Conservation (phyloP, 2,113 vertebrate genomes). For the Girardinichthys multiradiatus region DNA sequence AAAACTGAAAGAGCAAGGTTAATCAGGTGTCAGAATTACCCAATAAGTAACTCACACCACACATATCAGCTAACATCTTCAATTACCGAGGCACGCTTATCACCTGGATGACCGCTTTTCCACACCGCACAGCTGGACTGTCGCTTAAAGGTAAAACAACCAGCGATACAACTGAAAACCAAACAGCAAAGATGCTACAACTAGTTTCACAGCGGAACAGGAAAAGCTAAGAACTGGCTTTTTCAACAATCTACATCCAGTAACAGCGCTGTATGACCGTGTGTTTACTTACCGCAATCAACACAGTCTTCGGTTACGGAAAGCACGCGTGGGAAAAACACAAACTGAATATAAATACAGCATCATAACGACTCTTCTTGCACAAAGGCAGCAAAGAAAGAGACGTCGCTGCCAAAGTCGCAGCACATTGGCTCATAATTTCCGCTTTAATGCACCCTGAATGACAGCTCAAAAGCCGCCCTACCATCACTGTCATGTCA, state of each 20-base stretch:
- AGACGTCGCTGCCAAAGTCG: conserved; percentile 23
- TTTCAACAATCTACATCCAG: neutral
- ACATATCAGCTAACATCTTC: conserved; percentile 74
- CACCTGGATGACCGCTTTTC: conserved; percentile 66
- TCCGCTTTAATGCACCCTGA: conserved; percentile 62
- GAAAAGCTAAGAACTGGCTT: conserved; percentile 6
- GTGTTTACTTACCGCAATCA: conserved; percentile 61
- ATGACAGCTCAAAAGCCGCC: conserved; percentile 43
- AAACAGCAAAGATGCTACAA: conserved; percentile 6
- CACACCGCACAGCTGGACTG: conserved; percentile 24
- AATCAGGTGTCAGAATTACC: conserved; percentile 61
- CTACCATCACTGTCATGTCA: conserved; percentile 31
- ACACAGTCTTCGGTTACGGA: conserved; percentile 32
- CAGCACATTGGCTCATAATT: conserved; percentile 36
- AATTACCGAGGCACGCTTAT: conserved; percentile 64
- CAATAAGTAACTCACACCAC: conserved; percentile 59
- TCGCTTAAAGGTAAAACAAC: conserved; percentile 2
- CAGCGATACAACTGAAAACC: conserved; percentile 2
- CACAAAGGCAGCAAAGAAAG: neutral
- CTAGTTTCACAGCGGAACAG: neutral
- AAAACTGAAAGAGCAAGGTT: conserved; percentile 27
- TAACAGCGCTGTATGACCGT: neutral
- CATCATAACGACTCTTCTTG: conserved; percentile 38
- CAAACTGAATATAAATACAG: conserved; percentile 14
- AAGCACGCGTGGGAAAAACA: conserved; percentile 9